Base-by-base conservation (phyloP, 1,140 invertebrate genomes). In the Potamilus streckersoni region DNA sequence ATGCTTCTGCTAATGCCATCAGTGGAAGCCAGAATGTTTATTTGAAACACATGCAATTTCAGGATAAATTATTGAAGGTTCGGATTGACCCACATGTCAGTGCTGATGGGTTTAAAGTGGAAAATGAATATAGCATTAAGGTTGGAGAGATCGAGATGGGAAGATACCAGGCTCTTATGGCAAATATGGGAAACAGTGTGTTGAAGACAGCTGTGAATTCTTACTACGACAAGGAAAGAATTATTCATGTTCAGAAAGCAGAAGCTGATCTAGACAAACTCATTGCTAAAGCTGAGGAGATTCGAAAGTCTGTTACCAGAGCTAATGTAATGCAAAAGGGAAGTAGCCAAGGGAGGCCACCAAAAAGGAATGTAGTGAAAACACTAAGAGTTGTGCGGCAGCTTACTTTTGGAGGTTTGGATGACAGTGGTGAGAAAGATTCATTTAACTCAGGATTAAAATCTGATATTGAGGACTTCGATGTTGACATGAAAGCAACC, bases 151-250 rank as follows among this genome's bases (percentile, higher is more conserved):
- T 73, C 16, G 82, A 83, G 67, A 80, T 76, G 76, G 74, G 78
- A 20, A 63, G 82, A 0, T 83, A 82, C 71, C 69, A 71, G 65
- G 80, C 82, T 11, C 79, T 83, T 4, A 19, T 71, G 55, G 74
- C 72, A n/a, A 80, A 76, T 57, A 69, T 74, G 20, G 59, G 68
- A 27, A 62, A 67, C 8, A 38, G 71, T 16, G 61, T 67, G 14
- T 38, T 38, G 38, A 83, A 80, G 62, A 59, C 69, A 3, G 67
- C 75, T 8, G 73, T 82, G 14, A 82, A 83, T 66, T 55, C 61
- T 12, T 78, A 80, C 67, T 83, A 79, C 62, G 78, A 83, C 65
- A 74, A 76, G 61, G 80, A 82, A 61, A 72, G 82, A 57, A 49
- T 80, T 17, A 75, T 67, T 12, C 72, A 80, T 6, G 74, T 76